Evolutionary conservation across 2,888 invertebrate species (phyloP).

Genomic region (Agrochola macilenta): DNA sequence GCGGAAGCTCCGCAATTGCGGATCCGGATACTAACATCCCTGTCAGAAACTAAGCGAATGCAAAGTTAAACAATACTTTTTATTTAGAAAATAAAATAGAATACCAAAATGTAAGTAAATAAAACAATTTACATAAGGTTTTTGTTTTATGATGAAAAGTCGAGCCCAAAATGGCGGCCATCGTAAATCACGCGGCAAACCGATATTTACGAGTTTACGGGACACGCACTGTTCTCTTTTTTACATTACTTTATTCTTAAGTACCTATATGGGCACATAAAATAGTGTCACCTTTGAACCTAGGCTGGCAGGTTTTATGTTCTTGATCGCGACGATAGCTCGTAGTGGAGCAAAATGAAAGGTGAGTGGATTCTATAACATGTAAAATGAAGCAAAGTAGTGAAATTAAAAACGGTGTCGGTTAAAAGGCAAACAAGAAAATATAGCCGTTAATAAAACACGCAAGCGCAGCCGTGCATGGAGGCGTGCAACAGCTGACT

Average conservation of each 20-base stretch:
- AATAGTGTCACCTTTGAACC: neutral
- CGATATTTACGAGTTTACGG: conserved; percentile 60
- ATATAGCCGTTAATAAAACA: too few relatives aligned
- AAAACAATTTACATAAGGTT: conserved; percentile 22
- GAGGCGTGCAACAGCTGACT: too few relatives aligned
- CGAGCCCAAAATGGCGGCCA: conserved; percentile 20
- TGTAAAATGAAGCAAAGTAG: too few relatives aligned
- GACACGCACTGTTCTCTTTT: conserved; percentile 39
- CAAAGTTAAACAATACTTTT: neutral
- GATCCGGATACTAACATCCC: too few relatives aligned
- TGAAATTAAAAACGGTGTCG: too few relatives aligned
- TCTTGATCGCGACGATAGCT: neutral
- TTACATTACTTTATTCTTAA: conserved; percentile 34
- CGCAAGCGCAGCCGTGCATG: too few relatives aligned
- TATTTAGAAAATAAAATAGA: neutral
- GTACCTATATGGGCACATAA: conserved; percentile 19
- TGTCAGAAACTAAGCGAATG: neutral
- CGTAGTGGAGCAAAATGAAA: too few relatives aligned
- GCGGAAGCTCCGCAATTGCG: too few relatives aligned
- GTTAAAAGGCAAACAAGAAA: too few relatives aligned
- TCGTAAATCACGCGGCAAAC: conserved; percentile 55
- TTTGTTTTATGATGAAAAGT: conserved; percentile 42
- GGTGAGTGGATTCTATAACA: too few relatives aligned
- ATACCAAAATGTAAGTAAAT: conserved; percentile 6
- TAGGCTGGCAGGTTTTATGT: neutral